Conservation (phyloP, 2,888 invertebrate genomes). For the Sialis fuliginosa region DNA sequence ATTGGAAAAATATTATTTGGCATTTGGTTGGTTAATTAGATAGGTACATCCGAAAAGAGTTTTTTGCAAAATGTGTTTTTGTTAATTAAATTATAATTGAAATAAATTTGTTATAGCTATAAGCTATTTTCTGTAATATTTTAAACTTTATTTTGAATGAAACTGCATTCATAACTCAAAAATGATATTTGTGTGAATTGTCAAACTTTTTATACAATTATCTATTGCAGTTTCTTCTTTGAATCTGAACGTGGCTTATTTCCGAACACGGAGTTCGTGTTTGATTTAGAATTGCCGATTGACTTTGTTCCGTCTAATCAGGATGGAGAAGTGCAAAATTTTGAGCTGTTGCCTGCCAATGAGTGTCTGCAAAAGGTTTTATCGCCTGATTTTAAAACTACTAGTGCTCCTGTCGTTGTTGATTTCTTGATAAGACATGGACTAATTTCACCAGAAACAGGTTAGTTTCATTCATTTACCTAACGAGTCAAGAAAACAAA, state of each 20-base stretch:
- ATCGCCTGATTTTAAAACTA: slow-evolving; percentile 78
- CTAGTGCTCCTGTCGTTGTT: slow-evolving; percentile 77
- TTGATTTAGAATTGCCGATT: slow-evolving; percentile 76
- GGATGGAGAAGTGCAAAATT: slow-evolving; percentile 87
- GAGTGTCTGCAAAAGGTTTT: slow-evolving; percentile 70
- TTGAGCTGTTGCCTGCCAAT: slow-evolving; percentile 67
- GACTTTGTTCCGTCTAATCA: slow-evolving; percentile 85
- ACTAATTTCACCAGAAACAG: slow-evolving; percentile 74
- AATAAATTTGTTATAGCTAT: no score
- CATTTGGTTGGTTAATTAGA: no score
- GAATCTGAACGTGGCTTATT: slow-evolving; percentile 86
- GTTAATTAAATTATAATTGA: no score
- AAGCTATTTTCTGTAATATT: no score
- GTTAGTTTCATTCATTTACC: slow-evolving; percentile 17
- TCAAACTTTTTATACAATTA: no score
- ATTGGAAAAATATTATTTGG: no score
- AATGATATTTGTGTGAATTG: no score
- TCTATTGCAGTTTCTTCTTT: slow-evolving; percentile 75
- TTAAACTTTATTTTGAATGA: no score
- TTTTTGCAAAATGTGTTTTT: no score
- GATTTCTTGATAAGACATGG: slow-evolving; percentile 89
- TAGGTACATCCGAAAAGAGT: no score
- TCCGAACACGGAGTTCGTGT: slow-evolving; percentile 88
- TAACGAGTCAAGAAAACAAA: no score
- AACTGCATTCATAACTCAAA: no score